These are phyloP conservation scores for Chirona hameri DNA, from an alignment of 2,888 invertebrate species.

Conservation along the genomic window DNA sequence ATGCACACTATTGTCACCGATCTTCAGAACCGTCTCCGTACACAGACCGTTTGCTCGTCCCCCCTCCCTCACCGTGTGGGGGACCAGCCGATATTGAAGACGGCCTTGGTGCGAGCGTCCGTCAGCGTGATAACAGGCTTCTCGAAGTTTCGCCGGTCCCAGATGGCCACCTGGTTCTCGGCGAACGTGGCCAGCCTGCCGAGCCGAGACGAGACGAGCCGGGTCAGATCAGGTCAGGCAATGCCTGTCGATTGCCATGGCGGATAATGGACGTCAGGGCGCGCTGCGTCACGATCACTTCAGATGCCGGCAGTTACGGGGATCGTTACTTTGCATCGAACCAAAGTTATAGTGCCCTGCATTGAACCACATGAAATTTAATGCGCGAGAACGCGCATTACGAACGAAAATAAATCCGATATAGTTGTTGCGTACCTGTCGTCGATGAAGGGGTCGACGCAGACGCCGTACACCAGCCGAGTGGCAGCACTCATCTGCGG, in stretches of 20 bases:
- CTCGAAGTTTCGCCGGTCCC: slow-evolving; percentile 84
- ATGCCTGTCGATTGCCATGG: too few species aligned
- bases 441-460: slow-evolving; percentile 71
- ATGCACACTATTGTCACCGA: too few species aligned
- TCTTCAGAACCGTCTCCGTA: too few species aligned
- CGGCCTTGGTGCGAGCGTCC: slow-evolving; percentile 53
- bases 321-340: too few species aligned
- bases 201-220: not conserved
- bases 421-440: slow-evolving; percentile 48
- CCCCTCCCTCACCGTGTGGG: slow-evolving; percentile 73
- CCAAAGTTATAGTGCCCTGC: too few species aligned
- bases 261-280: too few species aligned
- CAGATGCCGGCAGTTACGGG: too few species aligned
- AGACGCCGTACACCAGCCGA: slow-evolving; percentile 79
- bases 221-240: too few species aligned
- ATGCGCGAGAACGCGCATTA: too few species aligned
- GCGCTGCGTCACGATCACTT: too few species aligned
- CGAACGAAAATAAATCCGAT: not conserved
- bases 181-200: slow-evolving; percentile 72
- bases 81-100: slow-evolving; percentile 79
- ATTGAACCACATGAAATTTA: too few species aligned
- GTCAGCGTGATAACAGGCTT: slow-evolving; percentile 71
- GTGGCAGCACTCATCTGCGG: slow-evolving; percentile 57
- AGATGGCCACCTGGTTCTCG: slow-evolving; percentile 75
- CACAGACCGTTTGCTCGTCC: not conserved